These are phyloP conservation scores for Cyrtonyx montezumae DNA, from an alignment of 2,113 vertebrate genomes.

Conservation along the genomic window DNA sequence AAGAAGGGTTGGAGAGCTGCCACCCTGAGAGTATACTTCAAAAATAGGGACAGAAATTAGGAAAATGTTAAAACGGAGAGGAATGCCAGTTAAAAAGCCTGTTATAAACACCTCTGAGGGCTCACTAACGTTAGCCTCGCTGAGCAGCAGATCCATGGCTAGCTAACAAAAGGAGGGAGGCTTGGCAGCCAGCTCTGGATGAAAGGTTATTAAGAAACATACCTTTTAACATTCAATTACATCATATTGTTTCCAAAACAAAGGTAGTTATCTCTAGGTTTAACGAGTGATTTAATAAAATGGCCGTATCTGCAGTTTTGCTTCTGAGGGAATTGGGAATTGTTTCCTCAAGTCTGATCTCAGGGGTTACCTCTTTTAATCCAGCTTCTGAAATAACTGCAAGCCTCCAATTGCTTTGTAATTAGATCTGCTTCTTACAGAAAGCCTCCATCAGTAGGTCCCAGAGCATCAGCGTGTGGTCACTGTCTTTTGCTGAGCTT, in stretches of 20 bases:
- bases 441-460: background rate
- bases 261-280: background rate
- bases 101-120: conserved; percentile 20
- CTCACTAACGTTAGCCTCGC: background rate
- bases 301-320: background rate
- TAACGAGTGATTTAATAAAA: background rate
- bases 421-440: background rate
- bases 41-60: conserved; percentile 50
- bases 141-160: background rate
- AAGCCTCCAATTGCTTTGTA: accelerated
- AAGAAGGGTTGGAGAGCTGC: conserved; percentile 45
- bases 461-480: accelerated
- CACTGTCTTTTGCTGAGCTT: background rate
- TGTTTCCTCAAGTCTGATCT: background rate
- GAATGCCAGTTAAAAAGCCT: background rate
- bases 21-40: conserved; percentile 14
- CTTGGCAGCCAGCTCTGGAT: background rate
- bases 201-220: background rate
- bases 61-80: conserved; percentile 55
- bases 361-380: background rate
- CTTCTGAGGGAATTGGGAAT: background rate
- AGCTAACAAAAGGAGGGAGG: background rate
- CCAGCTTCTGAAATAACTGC: background rate
- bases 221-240: background rate
- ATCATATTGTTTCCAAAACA: background rate